Evolutionary conservation across 2,888 invertebrate species (phyloP), one percentile per base, ranked within the genome.

Genomic region (Mythimna albipuncta): DNA sequence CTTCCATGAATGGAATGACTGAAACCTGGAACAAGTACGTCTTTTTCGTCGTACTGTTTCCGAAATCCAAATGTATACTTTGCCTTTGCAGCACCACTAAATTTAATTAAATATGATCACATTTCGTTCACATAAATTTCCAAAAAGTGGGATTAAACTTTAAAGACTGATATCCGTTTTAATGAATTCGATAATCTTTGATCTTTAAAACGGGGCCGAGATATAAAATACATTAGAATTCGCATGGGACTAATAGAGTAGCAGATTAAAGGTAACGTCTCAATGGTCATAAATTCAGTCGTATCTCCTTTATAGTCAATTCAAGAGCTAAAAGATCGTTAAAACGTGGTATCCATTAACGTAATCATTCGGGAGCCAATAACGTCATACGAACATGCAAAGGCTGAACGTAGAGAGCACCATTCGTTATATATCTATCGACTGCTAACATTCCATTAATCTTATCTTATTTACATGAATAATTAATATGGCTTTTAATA

Each of bases 271-370:
- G 86, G 88, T 89, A 90, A 90, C 88, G 85, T 91, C 91, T 93
- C 89, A 93, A 92, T 91, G 90, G 90, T 88, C 88, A 92, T 95
- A 94, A 95, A 94, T 94, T 93, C 90, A 88, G 85, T 89, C 90
- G 91, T 95, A 95, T 95, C 94, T 94, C 89, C 88, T 95, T 95
- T 94, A 95, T 94, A 91, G 94, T 91, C 93, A 89, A 93, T 93
- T 94, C 91, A 91, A 94, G 91, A 93, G 93, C 90, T 92, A 92
- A 91, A 91, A 89, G 92, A 92, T 93, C 94, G 92, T 95, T 94
- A 94, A 94, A 93, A 92, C 87, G 89, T 87, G 89, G 90, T 85
- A 89, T 93, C 94, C 95, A 95, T 95, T 95, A 95, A 91, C 89
- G 93, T 93, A 93, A 94, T 94, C 93, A 94, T 94, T 93, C 92